Base-by-base conservation (phyloP, 1,140 invertebrate species). In the Panagrolaimus sp. region DNA sequence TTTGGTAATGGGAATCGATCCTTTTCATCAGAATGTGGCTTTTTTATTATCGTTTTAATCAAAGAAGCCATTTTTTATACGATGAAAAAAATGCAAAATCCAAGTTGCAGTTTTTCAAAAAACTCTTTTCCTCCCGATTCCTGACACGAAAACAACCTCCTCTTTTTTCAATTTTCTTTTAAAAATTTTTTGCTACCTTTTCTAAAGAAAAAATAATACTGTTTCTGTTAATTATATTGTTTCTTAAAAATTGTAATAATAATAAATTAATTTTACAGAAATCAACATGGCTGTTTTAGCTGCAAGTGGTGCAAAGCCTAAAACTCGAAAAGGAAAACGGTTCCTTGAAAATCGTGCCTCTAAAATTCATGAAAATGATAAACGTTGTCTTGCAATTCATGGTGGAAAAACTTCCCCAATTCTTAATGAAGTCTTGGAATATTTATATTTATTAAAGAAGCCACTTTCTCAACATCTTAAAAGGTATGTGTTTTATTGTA, bases 281-380 rank as follows among this genome's bases (percentile, higher is more conserved):
- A 38, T 38, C 32, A 38, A 38, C 32, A 38, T 38, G 52, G 10
- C 28, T 21, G 52, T 58, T 21, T 58, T 58, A 58, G n/a, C 21
- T 26, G 52, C 52, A 28, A 58, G 17, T 58, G 52, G 52, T 21
- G 21, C 21, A 28, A 58, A 58, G 52, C 52, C 52, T 1, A 12
- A 21, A n/a, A 94, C 92, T 26, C 89, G 90, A 28, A 90, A 89
- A 84, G 93, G 91, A 45, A 96, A 96, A 85, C 89, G 90, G 75
- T 88, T 89, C 62, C 83, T 98, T 43, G 83, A 90, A 66, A 88
- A 89, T 24, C 88, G 89, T 77, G 92, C 91, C 80, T 90, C 94
- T 0, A 91, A 96, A 85, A 83, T 95, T 6, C 87, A 91, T 73
- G 94, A 97, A 88, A 90, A 92, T 82, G 86, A 89, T 1, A 96